Conservation (phyloP, 2,888 invertebrate species). For the Acanthopleura granulata region DNA sequence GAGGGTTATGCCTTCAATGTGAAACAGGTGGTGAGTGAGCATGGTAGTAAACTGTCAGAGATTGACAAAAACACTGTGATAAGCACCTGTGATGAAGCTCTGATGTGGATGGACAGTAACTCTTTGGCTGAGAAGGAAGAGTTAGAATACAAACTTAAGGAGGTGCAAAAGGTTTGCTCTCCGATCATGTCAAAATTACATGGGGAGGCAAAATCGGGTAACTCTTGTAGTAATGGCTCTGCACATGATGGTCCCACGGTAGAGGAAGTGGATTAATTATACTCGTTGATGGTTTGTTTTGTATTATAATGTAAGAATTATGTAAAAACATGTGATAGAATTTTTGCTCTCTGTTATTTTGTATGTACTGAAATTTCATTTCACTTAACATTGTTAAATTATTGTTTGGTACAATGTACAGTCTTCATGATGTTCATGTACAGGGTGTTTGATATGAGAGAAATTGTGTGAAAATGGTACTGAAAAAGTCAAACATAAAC, state of each 20-base stretch:
- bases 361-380: too few species aligned
- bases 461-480: too few species aligned
- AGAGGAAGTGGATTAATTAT: slow-evolving; percentile 74
- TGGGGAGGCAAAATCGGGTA: slow-evolving; percentile 20
- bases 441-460: too few species aligned
- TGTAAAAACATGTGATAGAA: too few species aligned
- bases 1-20: slow-evolving; percentile 56
- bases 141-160: slow-evolving; percentile 82
- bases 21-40: slow-evolving; percentile 76
- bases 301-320: too few species aligned
- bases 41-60: slow-evolving; percentile 72
- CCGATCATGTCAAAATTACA: slow-evolving; percentile 44
- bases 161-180: slow-evolving; percentile 81
- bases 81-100: slow-evolving; percentile 74
- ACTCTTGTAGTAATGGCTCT: slow-evolving; percentile 40
- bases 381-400: too few species aligned
- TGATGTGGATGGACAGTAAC: slow-evolving; percentile 86
- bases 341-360: too few species aligned
- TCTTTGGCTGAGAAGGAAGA: slow-evolving; percentile 82
- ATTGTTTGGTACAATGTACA: too few species aligned
- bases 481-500: too few species aligned
- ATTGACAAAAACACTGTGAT: slow-evolving; percentile 79
- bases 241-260: slow-evolving; percentile 72
- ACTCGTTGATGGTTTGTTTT: too few species aligned
- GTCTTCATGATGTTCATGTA: too few species aligned